Evolutionary conservation across 2,113 vertebrate species (phyloP).

Genomic region (Mus spicilegus): DNA sequence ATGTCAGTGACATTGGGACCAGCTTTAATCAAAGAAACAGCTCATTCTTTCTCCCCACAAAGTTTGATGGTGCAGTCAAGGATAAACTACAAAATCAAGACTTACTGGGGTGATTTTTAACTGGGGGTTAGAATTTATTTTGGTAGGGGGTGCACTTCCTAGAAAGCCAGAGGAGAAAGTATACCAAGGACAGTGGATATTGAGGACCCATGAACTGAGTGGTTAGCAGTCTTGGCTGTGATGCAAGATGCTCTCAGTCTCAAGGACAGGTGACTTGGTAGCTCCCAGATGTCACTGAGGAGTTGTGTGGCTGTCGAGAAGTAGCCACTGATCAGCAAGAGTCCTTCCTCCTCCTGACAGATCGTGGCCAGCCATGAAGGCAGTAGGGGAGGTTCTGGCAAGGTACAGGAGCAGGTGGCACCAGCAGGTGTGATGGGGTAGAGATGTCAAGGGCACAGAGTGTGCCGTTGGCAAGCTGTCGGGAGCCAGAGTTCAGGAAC

Average conservation of each 20-base stretch:
- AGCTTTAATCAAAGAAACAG: neutral
- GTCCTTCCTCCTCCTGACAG: conserved; percentile 54
- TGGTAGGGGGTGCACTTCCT: neutral
- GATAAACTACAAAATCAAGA: neutral
- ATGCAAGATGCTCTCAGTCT: neutral
- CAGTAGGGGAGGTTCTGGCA: conserved; percentile 78
- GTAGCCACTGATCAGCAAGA: conserved; percentile 65
- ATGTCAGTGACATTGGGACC: neutral
- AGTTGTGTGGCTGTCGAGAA: conserved; percentile 66
- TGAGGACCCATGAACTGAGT: neutral
- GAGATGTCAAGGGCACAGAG: conserved; percentile 81
- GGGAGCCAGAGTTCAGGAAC: conserved; percentile 75
- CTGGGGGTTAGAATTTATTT: conserved; percentile 29
- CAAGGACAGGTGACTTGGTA: conserved; percentile 67
- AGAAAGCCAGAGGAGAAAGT: conserved; percentile 30
- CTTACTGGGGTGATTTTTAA: conserved; percentile 15
- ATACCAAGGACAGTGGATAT: neutral
- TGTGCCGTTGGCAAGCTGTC: conserved; percentile 79
- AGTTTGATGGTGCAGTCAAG: neutral
- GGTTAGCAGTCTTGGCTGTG: conserved; percentile 37
- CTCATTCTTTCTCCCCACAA: neutral
- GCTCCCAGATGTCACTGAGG: conserved; percentile 75
- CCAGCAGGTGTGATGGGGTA: conserved; percentile 81
- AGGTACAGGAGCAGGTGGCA: conserved; percentile 75
- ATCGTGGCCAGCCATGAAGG: conserved; percentile 60